Base-by-base conservation (phyloP, 2,888 invertebrate genomes). In the Pristionchus exspectatus region DNA sequence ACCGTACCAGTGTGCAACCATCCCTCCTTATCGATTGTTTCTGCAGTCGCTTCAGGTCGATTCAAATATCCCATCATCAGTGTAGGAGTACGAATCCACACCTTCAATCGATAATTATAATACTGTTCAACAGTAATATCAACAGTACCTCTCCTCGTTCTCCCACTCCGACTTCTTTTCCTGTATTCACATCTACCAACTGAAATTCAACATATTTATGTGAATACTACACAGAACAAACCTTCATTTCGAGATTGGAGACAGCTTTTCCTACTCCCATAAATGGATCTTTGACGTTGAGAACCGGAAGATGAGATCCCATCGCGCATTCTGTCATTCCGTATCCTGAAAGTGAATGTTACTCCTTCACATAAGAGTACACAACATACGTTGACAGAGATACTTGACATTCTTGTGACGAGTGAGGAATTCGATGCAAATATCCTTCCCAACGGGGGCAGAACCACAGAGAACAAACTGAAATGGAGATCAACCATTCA, bases 51-150 rank as follows among this genome's bases (percentile, higher is more conserved):
- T 44, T 96, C 95, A 91, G 97, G 96, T 95, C 97, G 97, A 5
- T 97, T 97, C 94, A 97, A 96, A 95, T 98, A 98, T 0, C 98
- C 93, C 95, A 97, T 97, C 97, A 97, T 97, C 12, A 97, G 96
- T 87, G 97, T 96, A 27, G 97, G 97, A 0, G 97, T 97, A 95
- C 97, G 97, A 90, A 98, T 97, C 95, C 97, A 97, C 0, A 98
- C 95, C 95, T 87, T 44, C n/a, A 24, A 63, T 50, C 38, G 63
- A 54, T 27, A 16, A 14, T 44, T 44, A n/a, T 54, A 12, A 30
- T 27, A n/a, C 12, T 9, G 54, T 3, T 14, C 21, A 0, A 7
- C 3, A 54, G 30, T 30, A 30, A 16, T 56, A 10, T 27, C 3
- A 3, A 56, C 24, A 2, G 2, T 69, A 87, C 87, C 87, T 98